A percentile compares a stretch with the other conserved stretches of the same genome.
Evolutionary conservation across 2,888 invertebrate species (phyloP).

Genomic region (Agrotis exclamationis): DNA sequence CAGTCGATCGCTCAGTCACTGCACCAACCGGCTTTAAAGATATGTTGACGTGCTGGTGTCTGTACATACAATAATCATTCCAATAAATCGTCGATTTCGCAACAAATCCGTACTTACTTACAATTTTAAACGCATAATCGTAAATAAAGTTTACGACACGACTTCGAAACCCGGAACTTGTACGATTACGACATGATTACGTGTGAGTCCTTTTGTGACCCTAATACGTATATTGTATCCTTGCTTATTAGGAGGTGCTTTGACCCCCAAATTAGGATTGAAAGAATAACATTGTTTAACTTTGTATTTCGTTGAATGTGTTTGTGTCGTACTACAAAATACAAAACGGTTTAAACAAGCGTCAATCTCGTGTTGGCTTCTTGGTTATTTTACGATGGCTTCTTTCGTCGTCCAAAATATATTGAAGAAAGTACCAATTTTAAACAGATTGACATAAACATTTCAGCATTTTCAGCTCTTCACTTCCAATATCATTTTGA

Average conservation of each 20-base stretch:
- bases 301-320: neutral
- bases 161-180: constrained; percentile 48
- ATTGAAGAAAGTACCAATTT: too few relatives aligned
- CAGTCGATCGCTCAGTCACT: too few relatives aligned
- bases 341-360: too few relatives aligned
- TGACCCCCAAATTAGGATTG: constrained; percentile 19
- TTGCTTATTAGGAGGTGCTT: constrained; percentile 41
- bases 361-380: too few relatives aligned
- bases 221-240: constrained; percentile 40
- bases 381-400: too few relatives aligned
- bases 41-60: too few relatives aligned
- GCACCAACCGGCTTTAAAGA: too few relatives aligned
- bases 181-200: constrained; percentile 49
- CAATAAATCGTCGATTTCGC: constrained; percentile 31
- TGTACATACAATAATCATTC: neutral
- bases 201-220: constrained; percentile 54
- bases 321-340: too few relatives aligned
- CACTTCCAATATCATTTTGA: too few relatives aligned
- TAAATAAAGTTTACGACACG: constrained; percentile 47
- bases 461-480: too few relatives aligned
- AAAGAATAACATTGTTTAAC: constrained; percentile 41
- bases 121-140: constrained; percentile 30
- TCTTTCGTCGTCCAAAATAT: too few relatives aligned
- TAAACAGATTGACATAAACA: too few relatives aligned
- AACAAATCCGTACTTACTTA: constrained; percentile 31